Evolutionary conservation across 2,888 invertebrate species (phyloP), one percentile per base, ranked within the genome.

Genomic region (Drosophila quinaria): DNA sequence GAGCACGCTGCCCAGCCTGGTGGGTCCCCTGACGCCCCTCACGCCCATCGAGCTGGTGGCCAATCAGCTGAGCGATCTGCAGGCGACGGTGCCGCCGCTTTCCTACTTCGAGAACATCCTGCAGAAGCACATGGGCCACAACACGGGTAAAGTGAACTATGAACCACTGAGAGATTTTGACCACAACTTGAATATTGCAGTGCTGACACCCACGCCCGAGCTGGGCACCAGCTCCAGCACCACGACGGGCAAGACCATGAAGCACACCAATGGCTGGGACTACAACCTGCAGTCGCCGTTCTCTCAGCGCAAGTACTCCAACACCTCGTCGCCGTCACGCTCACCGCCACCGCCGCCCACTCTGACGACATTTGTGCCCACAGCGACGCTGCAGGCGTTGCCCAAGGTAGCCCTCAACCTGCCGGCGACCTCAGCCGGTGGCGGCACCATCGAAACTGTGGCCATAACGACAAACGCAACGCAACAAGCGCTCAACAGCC

Each of bases 61-160:
- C 52, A 91, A 91, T 68, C 87, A 92, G 62, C 51, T 91, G 25
- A 87, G 90, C 55, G 92, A 93, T 52, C 74, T 93, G 47, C 92
- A 93, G 74, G 90, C 92, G 1, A 86, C 74, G 33, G 90, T 91
- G 25, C 93, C 93, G 4, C 92, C 93, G 3, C 64, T 93, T 8
- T 91, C 92, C 2, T 92, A 93, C 74, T 93, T 93, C 70, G 93
- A 93, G 78, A 93, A 93, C 82, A 84, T 93, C 25, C 75, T 92
- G 17, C 82, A 90, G 29, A 92, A 93, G 46, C 90, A 92, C 55
- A 86, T 92, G 80, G 90, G 83, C 15, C 69, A 76, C 50, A 90
- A 78, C 74, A 80, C 84, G 51, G 86, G 92, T 92, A 55, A 80
- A 78, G 37, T 8, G 15, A 3, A 25, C 5, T n/a, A 13, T 8